These are phyloP conservation scores for Bradypodion ventrale DNA, from an alignment of 2,797 vertebrate genomes.

Conservation along the genomic window DNA sequence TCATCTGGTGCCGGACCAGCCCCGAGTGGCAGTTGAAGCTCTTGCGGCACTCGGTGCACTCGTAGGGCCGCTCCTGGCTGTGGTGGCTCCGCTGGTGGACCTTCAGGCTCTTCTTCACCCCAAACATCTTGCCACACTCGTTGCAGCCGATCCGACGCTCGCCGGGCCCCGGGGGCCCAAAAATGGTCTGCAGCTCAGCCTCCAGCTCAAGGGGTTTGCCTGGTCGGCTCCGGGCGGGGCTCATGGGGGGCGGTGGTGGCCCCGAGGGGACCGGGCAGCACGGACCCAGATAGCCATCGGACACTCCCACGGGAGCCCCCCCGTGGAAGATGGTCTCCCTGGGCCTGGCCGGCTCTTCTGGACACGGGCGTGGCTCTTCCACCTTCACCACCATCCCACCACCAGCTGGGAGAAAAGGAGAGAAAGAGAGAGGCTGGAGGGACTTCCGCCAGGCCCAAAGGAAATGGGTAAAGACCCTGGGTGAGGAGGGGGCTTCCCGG, in stretches of 20 bases:
- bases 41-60: constrained; percentile 76
- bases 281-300: constrained; percentile 45
- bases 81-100: constrained; percentile 80
- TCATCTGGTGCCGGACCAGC: constrained; percentile 79
- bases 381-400: constrained; percentile 71
- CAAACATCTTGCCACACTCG: constrained; percentile 77
- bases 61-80: constrained; percentile 75
- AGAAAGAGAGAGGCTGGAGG: not conserved
- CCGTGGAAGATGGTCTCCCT: constrained; percentile 57
- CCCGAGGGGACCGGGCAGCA: constrained; percentile 44
- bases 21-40: constrained; percentile 80
- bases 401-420: constrained; percentile 40
- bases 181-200: not conserved
- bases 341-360: constrained; percentile 54
- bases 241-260: constrained; percentile 3
- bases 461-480: no score
- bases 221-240: constrained; percentile 52
- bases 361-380: constrained; percentile 57
- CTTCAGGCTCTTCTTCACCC: constrained; percentile 76
- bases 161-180: constrained; percentile 21
- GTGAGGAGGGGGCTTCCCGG: no score
- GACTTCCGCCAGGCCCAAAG: no score
- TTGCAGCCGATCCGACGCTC: constrained; percentile 53
- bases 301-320: not conserved
- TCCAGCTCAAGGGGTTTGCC: constrained; percentile 47